Evolutionary conservation across 2,888 invertebrate genomes (phyloP).

Genomic region (Drosophila limbata): DNA sequence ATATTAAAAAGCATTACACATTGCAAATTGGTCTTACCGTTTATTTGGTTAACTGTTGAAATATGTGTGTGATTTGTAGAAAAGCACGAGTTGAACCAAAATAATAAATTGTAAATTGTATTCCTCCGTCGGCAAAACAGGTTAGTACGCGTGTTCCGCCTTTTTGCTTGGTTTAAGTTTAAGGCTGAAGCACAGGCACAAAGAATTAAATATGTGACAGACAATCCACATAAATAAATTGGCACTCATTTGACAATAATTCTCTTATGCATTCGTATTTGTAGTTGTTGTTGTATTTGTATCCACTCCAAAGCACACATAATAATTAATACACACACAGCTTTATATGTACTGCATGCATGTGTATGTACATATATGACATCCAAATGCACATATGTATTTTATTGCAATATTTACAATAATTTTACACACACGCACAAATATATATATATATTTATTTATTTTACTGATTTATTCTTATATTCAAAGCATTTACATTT

Average conservation of each 20-base stretch:
- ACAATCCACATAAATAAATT: slow-evolving; percentile 23
- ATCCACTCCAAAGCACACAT: slow-evolving; percentile 12
- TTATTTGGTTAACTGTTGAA: slow-evolving; percentile 1
- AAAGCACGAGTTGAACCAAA: not conserved
- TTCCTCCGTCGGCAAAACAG: slow-evolving; percentile 43
- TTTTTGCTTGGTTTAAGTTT: slow-evolving; percentile 11
- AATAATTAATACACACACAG: not conserved
- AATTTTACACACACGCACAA: slow-evolving; percentile 1
- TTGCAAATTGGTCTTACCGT: not conserved
- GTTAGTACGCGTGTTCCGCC: slow-evolving; percentile 7
- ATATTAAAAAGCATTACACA: not conserved
- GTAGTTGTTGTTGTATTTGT: slow-evolving; percentile 19
- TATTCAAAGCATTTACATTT: slow-evolving; percentile 4
- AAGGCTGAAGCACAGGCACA: slow-evolving; percentile 3
- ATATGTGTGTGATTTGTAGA: not conserved
- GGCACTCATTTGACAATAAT: slow-evolving; percentile 22
- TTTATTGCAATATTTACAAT: slow-evolving; percentile 5
- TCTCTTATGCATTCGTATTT: slow-evolving; percentile 12
- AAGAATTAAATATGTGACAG: slow-evolving; percentile 14
- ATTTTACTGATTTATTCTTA: not conserved
- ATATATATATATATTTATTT: not conserved
- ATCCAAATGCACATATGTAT: not conserved
- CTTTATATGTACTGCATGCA: not conserved
- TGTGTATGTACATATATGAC: not conserved
- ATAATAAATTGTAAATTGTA: not conserved